These are phyloP conservation scores for Oligia fasciuncula DNA, from an alignment of 2,888 invertebrate genomes.

Conservation along the genomic window DNA sequence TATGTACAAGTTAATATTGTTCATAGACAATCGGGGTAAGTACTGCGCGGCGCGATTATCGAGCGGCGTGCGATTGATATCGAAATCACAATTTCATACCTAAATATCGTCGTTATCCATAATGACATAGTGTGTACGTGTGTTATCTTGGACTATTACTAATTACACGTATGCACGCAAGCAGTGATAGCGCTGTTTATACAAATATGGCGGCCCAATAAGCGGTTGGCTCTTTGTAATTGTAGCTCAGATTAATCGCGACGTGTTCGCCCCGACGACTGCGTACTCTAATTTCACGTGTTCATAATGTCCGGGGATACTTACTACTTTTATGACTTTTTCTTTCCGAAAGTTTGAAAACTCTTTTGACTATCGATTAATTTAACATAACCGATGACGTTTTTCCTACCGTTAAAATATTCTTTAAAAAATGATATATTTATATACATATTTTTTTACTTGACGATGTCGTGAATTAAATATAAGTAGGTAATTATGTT, in stretches of 20 bases:
- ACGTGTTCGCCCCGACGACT: constrained; percentile 66
- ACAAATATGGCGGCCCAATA: constrained; percentile 74
- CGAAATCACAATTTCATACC: constrained; percentile 79
- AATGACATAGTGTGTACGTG: constrained; percentile 79
- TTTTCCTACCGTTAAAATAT: neutral
- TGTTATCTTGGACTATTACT: constrained; percentile 82
- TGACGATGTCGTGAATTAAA: neutral
- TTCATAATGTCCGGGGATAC: constrained; percentile 17
- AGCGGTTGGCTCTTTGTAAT: constrained; percentile 76
- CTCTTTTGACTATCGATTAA: neutral
- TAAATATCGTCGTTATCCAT: constrained; percentile 81
- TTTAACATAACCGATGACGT: neutral
- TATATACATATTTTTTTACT: too few relatives aligned
- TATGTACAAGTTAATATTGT: constrained; percentile 64
- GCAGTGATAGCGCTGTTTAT: constrained; percentile 77
- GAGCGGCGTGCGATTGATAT: constrained; percentile 76
- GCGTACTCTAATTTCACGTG: constrained; percentile 72
- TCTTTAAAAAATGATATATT: too few relatives aligned
- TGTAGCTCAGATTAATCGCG: constrained; percentile 70
- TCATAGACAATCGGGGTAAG: constrained; percentile 73
- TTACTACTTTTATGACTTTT: constrained; percentile 21
- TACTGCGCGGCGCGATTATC: constrained; percentile 69
- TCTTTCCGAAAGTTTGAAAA: neutral
- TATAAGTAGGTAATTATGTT: neutral
- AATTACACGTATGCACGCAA: constrained; percentile 86